Percentiles rank a stretch among this genome's conserved stretches.
phyloP scores from a whole-genome alignment of 2,113 vertebrate genomes.

The Gallinago media region DNA sequence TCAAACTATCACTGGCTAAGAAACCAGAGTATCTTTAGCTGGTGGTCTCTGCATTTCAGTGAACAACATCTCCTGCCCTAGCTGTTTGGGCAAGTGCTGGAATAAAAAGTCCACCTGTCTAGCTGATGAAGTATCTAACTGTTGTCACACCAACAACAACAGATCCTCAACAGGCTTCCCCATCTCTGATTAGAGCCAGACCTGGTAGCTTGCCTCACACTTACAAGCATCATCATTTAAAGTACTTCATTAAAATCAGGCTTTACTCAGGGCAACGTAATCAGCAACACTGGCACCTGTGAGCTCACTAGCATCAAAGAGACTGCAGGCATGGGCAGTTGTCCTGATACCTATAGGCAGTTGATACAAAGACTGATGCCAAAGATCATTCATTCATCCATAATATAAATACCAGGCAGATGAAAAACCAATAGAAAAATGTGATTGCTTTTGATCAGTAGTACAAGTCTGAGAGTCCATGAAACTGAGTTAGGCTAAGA shows the following conservation, averaged over 20 bases:
- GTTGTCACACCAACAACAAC: background rate
- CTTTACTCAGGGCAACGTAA: background rate
- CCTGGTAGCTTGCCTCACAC: background rate
- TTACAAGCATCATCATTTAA: background rate
- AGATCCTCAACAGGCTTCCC: background rate
- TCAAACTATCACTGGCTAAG: background rate
- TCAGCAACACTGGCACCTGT: rapidly evolving
- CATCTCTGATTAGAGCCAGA: background rate
- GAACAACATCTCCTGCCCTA: background rate
- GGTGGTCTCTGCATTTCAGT: background rate
- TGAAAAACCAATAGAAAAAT: background rate
- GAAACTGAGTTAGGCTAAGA: background rate
- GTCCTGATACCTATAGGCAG: rapidly evolving
- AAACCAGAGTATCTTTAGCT: background rate
- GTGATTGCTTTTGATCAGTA: background rate
- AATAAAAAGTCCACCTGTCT: background rate
- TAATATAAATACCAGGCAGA: background rate
- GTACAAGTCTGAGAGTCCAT: background rate
- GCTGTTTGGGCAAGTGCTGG: background rate
- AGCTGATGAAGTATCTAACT: background rate
- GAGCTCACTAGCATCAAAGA: background rate
- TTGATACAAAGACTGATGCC: background rate
- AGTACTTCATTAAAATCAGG: background rate
- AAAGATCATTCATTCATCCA: background rate
- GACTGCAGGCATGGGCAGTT: rapidly evolving